phyloP scores from a whole-genome alignment of 2,797 vertebrate genomes.

The Falco columbarius region DNA sequence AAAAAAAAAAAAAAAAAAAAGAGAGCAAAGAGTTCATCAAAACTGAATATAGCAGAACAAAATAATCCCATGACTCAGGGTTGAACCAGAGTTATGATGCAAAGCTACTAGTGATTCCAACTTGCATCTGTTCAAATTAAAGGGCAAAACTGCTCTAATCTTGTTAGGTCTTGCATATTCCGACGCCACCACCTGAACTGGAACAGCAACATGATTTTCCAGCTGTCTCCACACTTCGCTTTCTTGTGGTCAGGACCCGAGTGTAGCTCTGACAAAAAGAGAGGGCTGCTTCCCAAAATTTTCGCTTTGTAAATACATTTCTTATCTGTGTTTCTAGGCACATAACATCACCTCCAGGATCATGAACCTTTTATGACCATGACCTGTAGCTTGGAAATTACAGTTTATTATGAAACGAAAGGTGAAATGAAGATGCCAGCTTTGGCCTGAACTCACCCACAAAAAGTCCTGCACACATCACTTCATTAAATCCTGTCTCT shows the following conservation, averaged over 20 bases:
- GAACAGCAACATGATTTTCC: conserved; percentile 48
- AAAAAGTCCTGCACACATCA: neutral
- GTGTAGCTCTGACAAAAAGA: neutral
- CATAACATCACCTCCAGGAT: neutral
- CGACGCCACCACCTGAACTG: conserved; percentile 44
- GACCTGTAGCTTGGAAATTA: neutral
- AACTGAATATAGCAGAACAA: neutral
- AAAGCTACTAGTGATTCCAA: conserved; percentile 23
- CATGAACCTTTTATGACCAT: neutral
- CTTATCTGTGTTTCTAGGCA: neutral
- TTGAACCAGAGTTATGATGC: conserved; percentile 23
- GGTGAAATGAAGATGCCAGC: neutral
- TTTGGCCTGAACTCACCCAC: neutral
- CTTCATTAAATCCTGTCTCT: neutral
- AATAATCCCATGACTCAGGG: conserved; percentile 52
- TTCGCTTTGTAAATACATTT: conserved; percentile 17
- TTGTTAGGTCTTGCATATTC: conserved; percentile 56
- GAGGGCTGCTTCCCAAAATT: neutral
- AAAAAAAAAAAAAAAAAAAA: neutral
- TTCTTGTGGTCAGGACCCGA: conserved; percentile 61
- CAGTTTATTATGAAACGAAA: neutral
- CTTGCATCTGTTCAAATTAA: conserved; percentile 49
- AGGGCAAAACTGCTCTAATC: conserved; percentile 39
- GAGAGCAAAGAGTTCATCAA: neutral
- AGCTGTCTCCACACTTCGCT: conserved; percentile 20